A percentile compares a stretch with the other conserved stretches of the same genome.
These are phyloP conservation scores for Porites australiensis DNA, from an alignment of 64 coral and sea anemone genomes.

Conservation along the genomic window DNA sequence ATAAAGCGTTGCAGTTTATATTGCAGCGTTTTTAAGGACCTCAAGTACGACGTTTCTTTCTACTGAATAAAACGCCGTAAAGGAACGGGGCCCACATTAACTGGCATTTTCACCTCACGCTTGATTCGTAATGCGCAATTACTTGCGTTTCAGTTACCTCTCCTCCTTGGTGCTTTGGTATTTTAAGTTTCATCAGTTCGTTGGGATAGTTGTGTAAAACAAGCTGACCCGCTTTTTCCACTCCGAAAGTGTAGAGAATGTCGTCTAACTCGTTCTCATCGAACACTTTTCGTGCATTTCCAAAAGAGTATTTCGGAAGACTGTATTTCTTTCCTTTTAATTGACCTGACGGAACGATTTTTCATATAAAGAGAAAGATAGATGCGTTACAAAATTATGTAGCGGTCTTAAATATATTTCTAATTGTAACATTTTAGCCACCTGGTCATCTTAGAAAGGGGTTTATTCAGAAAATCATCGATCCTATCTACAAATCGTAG, in stretches of 20 bases:
- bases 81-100: too few relatives aligned
- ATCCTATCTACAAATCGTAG: too few relatives aligned
- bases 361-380: too few relatives aligned
- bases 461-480: too few relatives aligned
- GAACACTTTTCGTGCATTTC: constrained; percentile 57
- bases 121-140: neutral
- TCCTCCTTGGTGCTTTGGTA: constrained; percentile 75
- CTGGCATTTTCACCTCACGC: neutral
- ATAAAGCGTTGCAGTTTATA: too few relatives aligned
- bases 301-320: constrained; percentile 65
- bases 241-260: constrained; percentile 84
- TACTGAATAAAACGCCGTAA: too few relatives aligned
- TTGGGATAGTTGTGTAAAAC: constrained; percentile 87
- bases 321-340: constrained; percentile 69
- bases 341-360: constrained; percentile 3
- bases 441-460: too few relatives aligned
- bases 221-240: constrained; percentile 62
- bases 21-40: too few relatives aligned
- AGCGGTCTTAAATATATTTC: too few relatives aligned
- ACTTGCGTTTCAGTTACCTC: neutral
- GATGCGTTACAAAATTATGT: too few relatives aligned
- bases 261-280: constrained; percentile 69
- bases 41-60: too few relatives aligned
- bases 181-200: constrained; percentile 42
- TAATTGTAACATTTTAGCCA: too few relatives aligned